These are phyloP conservation scores for Eupeodes corollae DNA, from an alignment of 1,140 invertebrate species.

Conservation along the genomic window DNA sequence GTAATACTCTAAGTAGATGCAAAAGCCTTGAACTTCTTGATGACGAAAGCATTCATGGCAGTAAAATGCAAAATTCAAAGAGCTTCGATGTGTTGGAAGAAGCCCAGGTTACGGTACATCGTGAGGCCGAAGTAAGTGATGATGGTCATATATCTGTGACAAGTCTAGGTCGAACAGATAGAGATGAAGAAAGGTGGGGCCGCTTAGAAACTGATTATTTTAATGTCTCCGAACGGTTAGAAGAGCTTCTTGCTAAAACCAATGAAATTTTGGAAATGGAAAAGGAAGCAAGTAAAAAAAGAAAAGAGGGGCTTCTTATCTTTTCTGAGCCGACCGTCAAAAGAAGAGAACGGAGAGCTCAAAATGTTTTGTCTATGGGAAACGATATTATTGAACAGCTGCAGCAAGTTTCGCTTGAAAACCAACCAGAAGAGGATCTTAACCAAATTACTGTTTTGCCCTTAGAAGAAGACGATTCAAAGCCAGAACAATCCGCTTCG, in stretches of 20 bases:
- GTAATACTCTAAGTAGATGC: slow-evolving; percentile 48
- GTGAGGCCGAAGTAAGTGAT: slow-evolving; percentile 11
- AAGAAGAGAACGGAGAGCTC: background rate
- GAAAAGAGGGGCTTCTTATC: slow-evolving; percentile 1
- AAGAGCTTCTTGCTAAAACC: slow-evolving; percentile 26
- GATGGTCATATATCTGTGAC: background rate
- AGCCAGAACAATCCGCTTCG: background rate
- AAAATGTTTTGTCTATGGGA: background rate
- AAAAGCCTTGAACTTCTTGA: slow-evolving; percentile 52
- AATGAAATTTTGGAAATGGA: slow-evolving; percentile 30
- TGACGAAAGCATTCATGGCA: slow-evolving; percentile 26
- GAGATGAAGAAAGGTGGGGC: background rate
- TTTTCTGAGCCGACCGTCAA: background rate
- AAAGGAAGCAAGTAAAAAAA: slow-evolving; percentile 8
- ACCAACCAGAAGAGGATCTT: background rate
- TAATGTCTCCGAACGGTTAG: slow-evolving; percentile 26
- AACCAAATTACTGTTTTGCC: background rate
- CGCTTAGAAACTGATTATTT: slow-evolving; percentile 20
- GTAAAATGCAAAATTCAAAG: slow-evolving; percentile 32
- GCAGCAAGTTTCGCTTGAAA: background rate
- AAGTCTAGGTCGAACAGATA: background rate
- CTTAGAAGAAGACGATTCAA: background rate
- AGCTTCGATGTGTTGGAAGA: slow-evolving; percentile 18
- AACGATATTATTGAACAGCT: background rate
- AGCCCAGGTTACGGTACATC: slow-evolving; percentile 20